A percentile compares a stretch with the other conserved stretches of the same genome.
Evolutionary conservation across 2,113 vertebrate genomes (phyloP).

Genomic region (Syngnathus floridae): DNA sequence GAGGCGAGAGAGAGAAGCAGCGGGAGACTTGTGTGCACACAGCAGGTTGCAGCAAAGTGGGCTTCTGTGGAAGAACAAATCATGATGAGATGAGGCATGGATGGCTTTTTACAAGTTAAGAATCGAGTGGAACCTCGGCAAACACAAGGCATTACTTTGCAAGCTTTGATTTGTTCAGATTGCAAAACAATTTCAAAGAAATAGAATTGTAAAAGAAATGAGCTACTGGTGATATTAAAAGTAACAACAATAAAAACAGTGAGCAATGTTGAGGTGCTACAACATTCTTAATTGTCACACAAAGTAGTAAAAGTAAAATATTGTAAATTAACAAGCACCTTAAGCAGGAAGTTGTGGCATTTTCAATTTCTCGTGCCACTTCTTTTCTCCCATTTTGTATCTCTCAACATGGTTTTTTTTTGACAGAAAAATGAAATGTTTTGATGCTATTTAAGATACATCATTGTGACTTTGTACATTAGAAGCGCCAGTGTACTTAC

Average conservation of each 20-base stretch:
- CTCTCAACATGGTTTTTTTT: not conserved
- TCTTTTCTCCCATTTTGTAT: not conserved
- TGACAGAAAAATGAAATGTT: not conserved
- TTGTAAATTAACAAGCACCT: no score
- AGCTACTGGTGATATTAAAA: no score
- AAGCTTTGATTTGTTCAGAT: not conserved
- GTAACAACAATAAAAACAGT: no score
- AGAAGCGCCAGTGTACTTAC: no score
- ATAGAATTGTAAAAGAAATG: not conserved
- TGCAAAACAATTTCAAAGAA: not conserved
- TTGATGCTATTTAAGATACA: not conserved
- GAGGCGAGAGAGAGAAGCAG: slow-evolving; percentile 24
- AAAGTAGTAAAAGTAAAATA: no score
- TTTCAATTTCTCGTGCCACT: not conserved
- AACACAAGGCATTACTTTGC: not conserved
- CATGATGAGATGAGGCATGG: not conserved
- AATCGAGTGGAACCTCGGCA: not conserved
- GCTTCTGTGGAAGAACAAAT: slow-evolving; percentile 37
- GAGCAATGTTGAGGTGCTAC: no score
- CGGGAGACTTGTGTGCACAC: slow-evolving; percentile 42
- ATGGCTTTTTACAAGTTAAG: not conserved
- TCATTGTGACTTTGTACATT: not conserved
- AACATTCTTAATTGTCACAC: no score
- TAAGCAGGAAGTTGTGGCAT: not conserved
- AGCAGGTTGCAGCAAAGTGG: slow-evolving; percentile 39